Conservation (phyloP, 2,888 invertebrate species). For the Cryptus viduatorius region DNA sequence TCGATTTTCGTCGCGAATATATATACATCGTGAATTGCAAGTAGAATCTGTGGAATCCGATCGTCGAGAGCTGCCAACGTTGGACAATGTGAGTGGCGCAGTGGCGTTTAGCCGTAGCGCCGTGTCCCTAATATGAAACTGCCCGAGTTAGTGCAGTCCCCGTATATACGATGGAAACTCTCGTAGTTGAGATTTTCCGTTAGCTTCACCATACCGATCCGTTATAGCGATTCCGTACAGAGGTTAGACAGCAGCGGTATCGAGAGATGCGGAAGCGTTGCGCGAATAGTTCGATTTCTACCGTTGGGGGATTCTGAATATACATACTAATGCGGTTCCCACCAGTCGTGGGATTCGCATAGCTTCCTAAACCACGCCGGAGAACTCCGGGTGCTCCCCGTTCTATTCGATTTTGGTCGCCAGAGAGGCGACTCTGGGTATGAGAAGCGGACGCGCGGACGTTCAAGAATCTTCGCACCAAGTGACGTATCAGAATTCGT, state of each 20-base stretch:
- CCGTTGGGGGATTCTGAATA: conserved; percentile 1
- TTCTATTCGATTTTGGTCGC: neutral
- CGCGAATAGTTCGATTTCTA: conserved; percentile 5
- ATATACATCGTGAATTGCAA: conserved; percentile 17
- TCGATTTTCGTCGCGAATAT: conserved; percentile 17
- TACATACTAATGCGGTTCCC: conserved; percentile 23
- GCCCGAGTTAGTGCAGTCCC: neutral
- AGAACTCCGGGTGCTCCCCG: neutral
- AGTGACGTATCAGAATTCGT: conserved; percentile 22
- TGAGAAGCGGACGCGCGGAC: neutral
- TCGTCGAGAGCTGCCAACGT: conserved; percentile 20
- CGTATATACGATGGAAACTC: neutral
- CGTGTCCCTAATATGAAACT: neutral
- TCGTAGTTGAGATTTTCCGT: neutral
- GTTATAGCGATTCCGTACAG: neutral
- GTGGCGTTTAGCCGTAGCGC: conserved; percentile 23
- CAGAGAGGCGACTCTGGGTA: neutral
- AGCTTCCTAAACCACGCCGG: neutral
- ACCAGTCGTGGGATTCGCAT: neutral
- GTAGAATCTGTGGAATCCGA: conserved; percentile 51
- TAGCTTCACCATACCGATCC: neutral
- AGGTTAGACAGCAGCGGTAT: neutral
- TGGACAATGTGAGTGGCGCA: conserved; percentile 38
- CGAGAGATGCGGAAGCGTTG: conserved; percentile 11
- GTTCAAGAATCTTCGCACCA: conserved; percentile 11